These are phyloP conservation scores for Ornithorhynchus anatinus DNA, from an alignment of 2,113 vertebrate genomes.

Conservation along the genomic window DNA sequence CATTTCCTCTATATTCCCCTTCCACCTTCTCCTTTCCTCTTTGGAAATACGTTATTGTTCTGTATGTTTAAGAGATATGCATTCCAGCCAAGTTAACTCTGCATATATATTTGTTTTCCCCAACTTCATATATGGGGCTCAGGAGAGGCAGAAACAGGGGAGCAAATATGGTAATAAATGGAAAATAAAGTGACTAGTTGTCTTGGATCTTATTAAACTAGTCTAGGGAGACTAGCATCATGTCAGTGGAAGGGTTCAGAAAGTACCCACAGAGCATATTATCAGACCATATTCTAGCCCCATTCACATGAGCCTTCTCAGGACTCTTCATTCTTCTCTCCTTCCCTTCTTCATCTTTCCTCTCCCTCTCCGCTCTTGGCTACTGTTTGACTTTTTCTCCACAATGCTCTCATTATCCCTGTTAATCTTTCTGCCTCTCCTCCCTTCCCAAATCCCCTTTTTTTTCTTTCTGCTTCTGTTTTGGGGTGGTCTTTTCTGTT, in stretches of 20 bases:
- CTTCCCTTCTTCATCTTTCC: too few species aligned
- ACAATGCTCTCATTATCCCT: neutral
- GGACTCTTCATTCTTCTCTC: neutral
- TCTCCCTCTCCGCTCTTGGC: neutral
- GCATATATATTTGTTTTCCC: neutral
- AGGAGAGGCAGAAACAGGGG: neutral
- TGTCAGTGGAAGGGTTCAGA: neutral
- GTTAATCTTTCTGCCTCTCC: too few species aligned
- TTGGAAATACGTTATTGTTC: conserved; percentile 42
- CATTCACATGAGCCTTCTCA: neutral
- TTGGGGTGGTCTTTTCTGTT: too few species aligned
- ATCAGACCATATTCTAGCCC: neutral
- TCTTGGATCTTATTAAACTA: neutral
- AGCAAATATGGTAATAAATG: neutral
- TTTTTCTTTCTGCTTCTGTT: too few species aligned
- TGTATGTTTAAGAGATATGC: conserved; percentile 7
- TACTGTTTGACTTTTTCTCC: neutral
- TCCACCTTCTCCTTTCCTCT: neutral
- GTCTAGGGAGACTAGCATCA: neutral
- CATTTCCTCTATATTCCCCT: neutral
- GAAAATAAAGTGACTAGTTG: neutral
- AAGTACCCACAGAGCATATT: accelerated
- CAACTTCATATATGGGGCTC: neutral
- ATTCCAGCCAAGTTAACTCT: conserved; percentile 14
- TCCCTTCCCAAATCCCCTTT: too few species aligned